Percentiles rank a stretch among this genome's conserved stretches.
These are phyloP conservation scores for Harpalus rufipes DNA, from an alignment of 2,888 invertebrate genomes.

Conservation along the genomic window DNA sequence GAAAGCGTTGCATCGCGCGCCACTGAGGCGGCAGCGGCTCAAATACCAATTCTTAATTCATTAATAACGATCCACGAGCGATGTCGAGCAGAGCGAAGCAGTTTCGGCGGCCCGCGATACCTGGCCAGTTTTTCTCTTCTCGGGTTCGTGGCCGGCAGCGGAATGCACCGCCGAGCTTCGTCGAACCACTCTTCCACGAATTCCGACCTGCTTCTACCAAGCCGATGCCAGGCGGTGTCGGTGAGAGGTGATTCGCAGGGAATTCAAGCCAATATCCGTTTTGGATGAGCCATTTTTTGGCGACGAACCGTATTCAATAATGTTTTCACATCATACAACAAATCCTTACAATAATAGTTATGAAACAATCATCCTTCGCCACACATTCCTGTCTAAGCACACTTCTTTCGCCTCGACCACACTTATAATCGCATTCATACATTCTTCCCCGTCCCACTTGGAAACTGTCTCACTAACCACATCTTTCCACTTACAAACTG, in stretches of 20 bases:
- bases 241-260: constrained; percentile 51
- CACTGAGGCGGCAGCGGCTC: constrained; percentile 18
- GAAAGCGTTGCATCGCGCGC: constrained; percentile 17
- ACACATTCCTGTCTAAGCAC: too few species aligned
- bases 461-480: too few species aligned
- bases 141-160: constrained; percentile 24
- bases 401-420: too few species aligned
- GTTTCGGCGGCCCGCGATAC: constrained; percentile 39
- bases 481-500: too few species aligned
- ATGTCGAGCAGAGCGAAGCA: background rate
- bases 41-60: constrained; percentile 63
- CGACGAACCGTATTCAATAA: too few species aligned
- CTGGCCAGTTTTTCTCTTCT: constrained; percentile 48
- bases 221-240: constrained; percentile 1
- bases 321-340: too few species aligned
- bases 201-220: constrained; percentile 57
- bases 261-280: constrained; percentile 59
- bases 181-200: constrained; percentile 53
- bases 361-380: too few species aligned
- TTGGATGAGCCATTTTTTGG: too few species aligned
- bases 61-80: constrained; percentile 59
- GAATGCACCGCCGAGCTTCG: constrained; percentile 46
- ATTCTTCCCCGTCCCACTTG: too few species aligned
- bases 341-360: too few species aligned
- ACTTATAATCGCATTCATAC: too few species aligned